Evolutionary conservation across 1,140 invertebrate species (phyloP), one percentile per base, ranked within the genome.

Genomic region (Ruditapes philippinarum): DNA sequence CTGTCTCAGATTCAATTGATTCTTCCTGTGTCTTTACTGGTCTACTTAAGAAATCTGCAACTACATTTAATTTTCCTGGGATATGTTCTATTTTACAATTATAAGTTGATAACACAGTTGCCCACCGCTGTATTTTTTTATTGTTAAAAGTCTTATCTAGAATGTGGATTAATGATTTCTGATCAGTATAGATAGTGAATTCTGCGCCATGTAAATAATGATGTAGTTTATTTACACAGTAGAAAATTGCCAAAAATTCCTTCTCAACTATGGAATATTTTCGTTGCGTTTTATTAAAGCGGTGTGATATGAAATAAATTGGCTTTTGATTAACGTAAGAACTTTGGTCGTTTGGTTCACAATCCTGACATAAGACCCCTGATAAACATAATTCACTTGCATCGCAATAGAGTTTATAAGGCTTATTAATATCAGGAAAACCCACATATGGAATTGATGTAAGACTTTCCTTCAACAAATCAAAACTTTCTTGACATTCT

Each of bases 101-200:
- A 74, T 91, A 91, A 0, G 68, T 89, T 19, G 80, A 19, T 14
- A 93, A 82, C 19, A 49, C 60, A 22, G 92, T 19, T 22, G 82
- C 91, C 90, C 89, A 92, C 40, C 84, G 33, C 42, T 91, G 89
- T 12, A 92, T 82, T 31, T 92, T 92, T 68, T 89, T 86, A 33
- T 92, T 93, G 79, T 90, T 62, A 49, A 91, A 88, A 9, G 80
- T 80, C 62, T 73, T 17, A 25, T 87, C 65, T 28, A 88, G 68
- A 7, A 91, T 33, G 49, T 51, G 89, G 33, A 42, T 82, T 22
- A 93, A 70, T 0, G 91, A 74, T 38, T 89, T 85, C 31, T 94
- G 91, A 40, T 94, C 90, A 7, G 65, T 91, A n/a, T 62, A 40
- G 3, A 94, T 74, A 0, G 25, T 60, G 36, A 94, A 93, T 25